Base-by-base conservation (phyloP, 2,113 vertebrate species). In the Nothocercus nigrocapillus region DNA sequence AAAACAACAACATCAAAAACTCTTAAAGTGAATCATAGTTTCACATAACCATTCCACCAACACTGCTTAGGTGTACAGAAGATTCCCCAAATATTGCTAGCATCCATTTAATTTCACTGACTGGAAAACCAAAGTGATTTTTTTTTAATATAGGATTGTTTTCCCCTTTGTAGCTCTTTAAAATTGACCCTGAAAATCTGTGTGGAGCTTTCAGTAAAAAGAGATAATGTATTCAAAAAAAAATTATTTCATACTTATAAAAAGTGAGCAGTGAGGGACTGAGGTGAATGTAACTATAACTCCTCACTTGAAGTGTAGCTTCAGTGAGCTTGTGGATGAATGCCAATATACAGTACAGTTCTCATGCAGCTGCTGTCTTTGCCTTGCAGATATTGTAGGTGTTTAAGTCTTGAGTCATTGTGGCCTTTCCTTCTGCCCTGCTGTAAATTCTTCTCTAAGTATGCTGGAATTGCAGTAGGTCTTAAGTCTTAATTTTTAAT, bases 361-460 rank as follows among this genome's bases (percentile, higher is more conserved):
- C 25, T 86, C 0, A 44, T 1, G 4, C 58, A 53, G 66, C 9
- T 88, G 78, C 82, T 92, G 9, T 61, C 78, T 86, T 85, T 85
- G 34, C 49, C 61, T 90, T 95, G 61, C 85, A 88, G 27, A 27
- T 56, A 21, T 0, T 40, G 27, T 59, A 7, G 36, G 30, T 49
- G 28, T 58, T 83, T 9, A 75, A 17, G 21, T 76, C 62, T 81
- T 78, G 63, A 68, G 14, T 81, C 40, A 45, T 4, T 53, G 81
- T 68, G 83, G 81, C 90, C 88, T 94, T 89, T 82, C 42, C 51
- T 90, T 74, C 34, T 94, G 56, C 24, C 30, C 67, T 84, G 62
- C 59, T 80, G 17, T 42, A n/a, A 88, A 38, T 58, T 81, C 73
- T 94, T 90, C 63, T 89, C 61, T 44, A 76, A 54, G 68, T 25